Percentiles rank a stretch among this genome's conserved stretches.
Evolutionary conservation across 2,113 vertebrate genomes (phyloP).

Genomic region (Catagonus wagneri): DNA sequence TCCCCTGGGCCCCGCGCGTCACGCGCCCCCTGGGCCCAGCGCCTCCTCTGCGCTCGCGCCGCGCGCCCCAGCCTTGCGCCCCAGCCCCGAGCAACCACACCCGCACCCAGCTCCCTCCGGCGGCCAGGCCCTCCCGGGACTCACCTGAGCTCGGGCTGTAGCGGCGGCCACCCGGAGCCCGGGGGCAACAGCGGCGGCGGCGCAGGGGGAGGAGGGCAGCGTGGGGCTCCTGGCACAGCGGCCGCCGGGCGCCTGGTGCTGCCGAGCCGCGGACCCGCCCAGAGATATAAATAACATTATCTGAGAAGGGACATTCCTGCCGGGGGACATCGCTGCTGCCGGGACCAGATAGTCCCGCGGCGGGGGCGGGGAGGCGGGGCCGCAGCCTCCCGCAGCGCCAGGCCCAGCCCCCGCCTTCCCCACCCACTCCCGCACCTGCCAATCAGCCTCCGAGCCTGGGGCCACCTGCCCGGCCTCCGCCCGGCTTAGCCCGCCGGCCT

Average conservation of each 20-base stretch:
- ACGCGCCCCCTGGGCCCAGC: constrained; percentile 63
- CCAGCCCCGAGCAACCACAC: background rate
- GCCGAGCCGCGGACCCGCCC: constrained; percentile 85
- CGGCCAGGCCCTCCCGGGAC: constrained; percentile 60
- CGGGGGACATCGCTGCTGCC: constrained; percentile 86
- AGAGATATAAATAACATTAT: constrained; percentile 91
- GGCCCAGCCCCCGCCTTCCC: constrained; percentile 70
- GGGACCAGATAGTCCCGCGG: constrained; percentile 87
- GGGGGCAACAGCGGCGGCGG: constrained; percentile 69
- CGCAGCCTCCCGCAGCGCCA: constrained; percentile 78
- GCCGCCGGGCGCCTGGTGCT: constrained; percentile 83
- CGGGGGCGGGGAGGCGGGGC: constrained; percentile 81
- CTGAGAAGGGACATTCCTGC: constrained; percentile 90
- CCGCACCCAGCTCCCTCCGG: background rate
- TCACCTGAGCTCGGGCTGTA: constrained; percentile 83
- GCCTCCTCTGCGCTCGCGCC: constrained; percentile 17
- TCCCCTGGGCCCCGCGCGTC: constrained; percentile 36
- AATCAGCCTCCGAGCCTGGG: constrained; percentile 71
- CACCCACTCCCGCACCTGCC: constrained; percentile 80
- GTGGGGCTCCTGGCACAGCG: constrained; percentile 82
- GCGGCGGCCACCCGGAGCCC: constrained; percentile 69
- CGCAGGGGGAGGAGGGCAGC: constrained; percentile 79
- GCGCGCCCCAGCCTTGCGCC: constrained; percentile 21
- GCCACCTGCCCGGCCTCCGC: constrained; percentile 76
- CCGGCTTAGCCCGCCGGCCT: background rate